Evolutionary conservation across 2,888 invertebrate genomes (phyloP), one percentile per base, ranked within the genome.

Genomic region (Nebria brevicollis): DNA sequence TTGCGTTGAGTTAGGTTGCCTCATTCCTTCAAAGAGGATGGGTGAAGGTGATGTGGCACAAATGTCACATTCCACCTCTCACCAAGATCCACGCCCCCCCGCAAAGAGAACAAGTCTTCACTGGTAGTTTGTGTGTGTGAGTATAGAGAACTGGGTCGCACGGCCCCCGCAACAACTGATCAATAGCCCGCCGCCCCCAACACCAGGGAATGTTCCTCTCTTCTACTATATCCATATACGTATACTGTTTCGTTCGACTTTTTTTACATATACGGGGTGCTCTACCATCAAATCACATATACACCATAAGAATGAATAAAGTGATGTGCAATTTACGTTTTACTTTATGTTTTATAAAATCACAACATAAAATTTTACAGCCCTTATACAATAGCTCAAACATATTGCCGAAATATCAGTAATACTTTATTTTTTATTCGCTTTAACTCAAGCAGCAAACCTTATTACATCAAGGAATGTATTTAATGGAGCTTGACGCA

Each of bases 111-210:
- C 54, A 64, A 75, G 25, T 65, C 66, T 66, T 66, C 77, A 77
- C 77, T 68, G 41, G 68, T 66, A 41, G 77, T 68, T 34, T 54
- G 13, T 54, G 13, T 54, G 54, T 54, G 54, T 54, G 54, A 11
- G 54, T 54, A 13, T 54, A n/a, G 77, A 66, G 54, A 77, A 77
- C 77, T 77, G 77, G 77, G 77, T 77, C 77, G 77, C 70, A 54
- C 77, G 68, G 68, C 77, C 77, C 77, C 68, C 77, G 77, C 77
- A 70, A 68, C 77, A 20, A 25, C 77, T 77, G 77, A 77, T 77
- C 77, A 77, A 77, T 77, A 77, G 70, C 65, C 64, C 77, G 66
- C 70, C 77, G 68, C 68, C 68, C 68, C 70, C 77, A 70, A 68
- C 42, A 54, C 13, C 70, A 70, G 34, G 70, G 70, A 70, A 70